These are phyloP conservation scores for Diarsia brunnea DNA, from an alignment of 2,888 invertebrate genomes.

Conservation along the genomic window DNA sequence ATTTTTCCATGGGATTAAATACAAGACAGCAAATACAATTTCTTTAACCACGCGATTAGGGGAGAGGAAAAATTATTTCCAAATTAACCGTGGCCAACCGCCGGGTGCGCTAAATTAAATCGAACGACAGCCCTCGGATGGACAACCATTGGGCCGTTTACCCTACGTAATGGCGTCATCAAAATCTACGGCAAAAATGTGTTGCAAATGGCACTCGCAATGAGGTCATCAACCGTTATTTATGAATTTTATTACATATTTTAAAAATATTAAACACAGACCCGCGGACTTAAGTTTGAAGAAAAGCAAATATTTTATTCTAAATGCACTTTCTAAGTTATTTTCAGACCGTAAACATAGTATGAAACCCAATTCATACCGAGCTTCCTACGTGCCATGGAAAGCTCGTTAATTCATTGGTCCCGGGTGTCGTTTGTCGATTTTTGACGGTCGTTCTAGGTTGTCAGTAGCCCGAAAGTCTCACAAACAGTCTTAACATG, in stretches of 20 bases:
- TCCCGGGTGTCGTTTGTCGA: too few species aligned
- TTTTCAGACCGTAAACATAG: not conserved
- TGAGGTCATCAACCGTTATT: constrained; percentile 66
- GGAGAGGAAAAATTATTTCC: constrained; percentile 87
- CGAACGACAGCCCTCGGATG: constrained; percentile 81
- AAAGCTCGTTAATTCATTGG: too few species aligned
- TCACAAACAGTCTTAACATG: too few species aligned
- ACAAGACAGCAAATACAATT: constrained; percentile 39
- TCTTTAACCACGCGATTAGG: constrained; percentile 69
- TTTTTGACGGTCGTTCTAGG: too few species aligned
- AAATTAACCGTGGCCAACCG: constrained; percentile 84
- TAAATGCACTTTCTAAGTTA: not conserved
- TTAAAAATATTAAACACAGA: constrained; percentile 41
- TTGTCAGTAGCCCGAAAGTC: too few species aligned
- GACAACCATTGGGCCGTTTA: constrained; percentile 82
- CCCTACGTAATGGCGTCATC: constrained; percentile 85
- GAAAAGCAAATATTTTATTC: not conserved
- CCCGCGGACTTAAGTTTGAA: not conserved
- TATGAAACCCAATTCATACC: not conserved
- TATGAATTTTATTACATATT: constrained; percentile 64
- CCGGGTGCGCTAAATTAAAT: constrained; percentile 88
- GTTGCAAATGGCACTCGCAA: constrained; percentile 81
- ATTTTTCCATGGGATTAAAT: constrained; percentile 1
- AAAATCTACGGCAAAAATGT: constrained; percentile 87
- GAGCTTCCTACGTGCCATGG: too few species aligned